phyloP scores from a whole-genome alignment of 1,140 invertebrate genomes.

The Trialeurodes vaporariorum region DNA sequence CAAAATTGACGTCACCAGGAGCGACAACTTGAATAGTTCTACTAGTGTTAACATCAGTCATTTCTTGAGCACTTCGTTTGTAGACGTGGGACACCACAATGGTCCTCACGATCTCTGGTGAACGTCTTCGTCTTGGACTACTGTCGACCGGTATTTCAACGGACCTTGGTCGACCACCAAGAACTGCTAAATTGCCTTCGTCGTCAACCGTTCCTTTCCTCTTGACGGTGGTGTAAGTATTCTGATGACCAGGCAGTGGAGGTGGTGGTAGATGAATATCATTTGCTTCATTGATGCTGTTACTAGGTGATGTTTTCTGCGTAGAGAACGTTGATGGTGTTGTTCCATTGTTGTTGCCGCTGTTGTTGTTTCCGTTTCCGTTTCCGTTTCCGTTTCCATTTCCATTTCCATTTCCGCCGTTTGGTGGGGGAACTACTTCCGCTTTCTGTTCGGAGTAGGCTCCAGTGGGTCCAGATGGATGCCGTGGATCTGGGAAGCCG shows the following conservation, averaged over 20 bases:
- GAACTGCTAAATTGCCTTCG: slow-evolving; percentile 57
- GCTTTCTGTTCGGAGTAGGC: slow-evolving; percentile 70
- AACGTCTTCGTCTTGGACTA: slow-evolving; percentile 42
- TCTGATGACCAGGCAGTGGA: slow-evolving; percentile 58
- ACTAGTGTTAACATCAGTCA: slow-evolving; percentile 87
- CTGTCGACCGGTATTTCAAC: slow-evolving; percentile 46
- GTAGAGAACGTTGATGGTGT: slow-evolving; percentile 48
- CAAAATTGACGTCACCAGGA: slow-evolving; percentile 87
- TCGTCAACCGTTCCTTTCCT: slow-evolving; percentile 59
- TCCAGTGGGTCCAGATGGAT: slow-evolving; percentile 64
- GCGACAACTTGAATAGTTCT: slow-evolving; percentile 84
- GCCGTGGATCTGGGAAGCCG: slow-evolving; percentile 50
- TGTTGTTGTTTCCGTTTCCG: slow-evolving; percentile 32
- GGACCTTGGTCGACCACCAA: slow-evolving; percentile 70
- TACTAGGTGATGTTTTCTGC: slow-evolving; percentile 27
- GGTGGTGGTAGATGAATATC: slow-evolving; percentile 65
- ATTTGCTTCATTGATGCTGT: slow-evolving; percentile 30
- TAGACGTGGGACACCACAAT: slow-evolving; percentile 58
- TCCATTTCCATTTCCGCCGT: slow-evolving; percentile 35
- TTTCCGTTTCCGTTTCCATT: slow-evolving; percentile 30
- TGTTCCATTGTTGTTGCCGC: slow-evolving; percentile 23
- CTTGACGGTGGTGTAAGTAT: slow-evolving; percentile 65
- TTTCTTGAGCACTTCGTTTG: slow-evolving; percentile 76
- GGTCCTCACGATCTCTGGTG: slow-evolving; percentile 32
- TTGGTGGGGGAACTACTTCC: slow-evolving; percentile 62